Conservation (phyloP, 37 sponge, comb jelly and placozoan genomes). For the Tethya wilhelma region DNA sequence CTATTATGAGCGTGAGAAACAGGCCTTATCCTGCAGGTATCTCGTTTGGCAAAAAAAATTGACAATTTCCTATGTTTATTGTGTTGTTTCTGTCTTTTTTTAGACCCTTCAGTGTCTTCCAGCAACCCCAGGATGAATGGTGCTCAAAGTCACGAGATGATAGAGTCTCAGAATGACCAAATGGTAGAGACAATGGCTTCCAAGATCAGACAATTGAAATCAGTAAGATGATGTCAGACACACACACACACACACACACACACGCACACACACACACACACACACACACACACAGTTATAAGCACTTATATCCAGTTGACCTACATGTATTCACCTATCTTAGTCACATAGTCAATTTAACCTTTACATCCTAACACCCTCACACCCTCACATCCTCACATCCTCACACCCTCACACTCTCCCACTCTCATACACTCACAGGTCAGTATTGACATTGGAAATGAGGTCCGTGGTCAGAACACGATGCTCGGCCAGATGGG, state of each 20-base stretch:
- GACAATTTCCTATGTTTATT: not conserved
- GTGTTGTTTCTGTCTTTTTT: too few species aligned
- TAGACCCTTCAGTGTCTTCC: not conserved
- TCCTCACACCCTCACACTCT: too few species aligned
- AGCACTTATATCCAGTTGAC: not conserved
- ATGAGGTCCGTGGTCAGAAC: slow-evolving; percentile 81
- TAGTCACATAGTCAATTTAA: too few species aligned
- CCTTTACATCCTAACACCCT: not conserved
- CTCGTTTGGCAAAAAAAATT: not conserved
- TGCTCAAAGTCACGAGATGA: slow-evolving; percentile 58
- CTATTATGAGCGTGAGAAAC: too few species aligned
- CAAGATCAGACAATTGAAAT: slow-evolving; percentile 73
- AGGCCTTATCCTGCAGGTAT: not conserved
- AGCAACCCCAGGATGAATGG: not conserved
- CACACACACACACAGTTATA: too few species aligned
- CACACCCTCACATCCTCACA: not conserved
- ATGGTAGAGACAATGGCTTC: slow-evolving; percentile 69
- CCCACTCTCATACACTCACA: slow-evolving; percentile 13
- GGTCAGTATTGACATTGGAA: slow-evolving; percentile 88
- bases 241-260: not conserved
- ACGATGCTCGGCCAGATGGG: slow-evolving; percentile 59
- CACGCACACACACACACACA: not conserved
- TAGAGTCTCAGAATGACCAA: slow-evolving; percentile 79
- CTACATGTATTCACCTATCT: too few species aligned
- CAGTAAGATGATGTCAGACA: slow-evolving; percentile 51